Evolutionary conservation across 2,888 invertebrate genomes (phyloP), one percentile per base, ranked within the genome.

Genomic region (Ophion slaviceki): DNA sequence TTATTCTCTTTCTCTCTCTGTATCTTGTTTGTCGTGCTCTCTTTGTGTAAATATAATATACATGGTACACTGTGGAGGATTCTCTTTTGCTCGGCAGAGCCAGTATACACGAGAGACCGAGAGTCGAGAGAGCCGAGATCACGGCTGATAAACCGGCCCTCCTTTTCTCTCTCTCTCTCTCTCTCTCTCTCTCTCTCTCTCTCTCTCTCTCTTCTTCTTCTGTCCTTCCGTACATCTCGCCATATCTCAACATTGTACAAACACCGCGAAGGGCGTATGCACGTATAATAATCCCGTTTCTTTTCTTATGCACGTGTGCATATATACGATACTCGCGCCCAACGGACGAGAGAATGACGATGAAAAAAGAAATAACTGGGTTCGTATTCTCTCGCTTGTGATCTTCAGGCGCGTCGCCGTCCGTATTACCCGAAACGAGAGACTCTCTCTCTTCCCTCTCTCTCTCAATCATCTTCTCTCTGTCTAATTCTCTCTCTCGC

Each of bases 271-370:
- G 80, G 80, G 67, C 53, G 53, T 53, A 53, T 53, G 53, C 53
- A 53, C 75, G 80, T 81, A 81, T 81, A 81, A 81, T 81, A 81
- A 75, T 81, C 80, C 80, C 80, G 80, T 81, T 81, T 74, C 74
- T 81, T 79, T 81, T 81, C 80, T 81, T 81, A 81, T 81, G 75
- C 80, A 81, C 80, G 75, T 67, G 80, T 64, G 80, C 71, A 10
- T 10, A 10, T 24, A 80, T 47, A 68, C 80, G 74, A 80, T 74
- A 79, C 71, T 80, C 79, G 53, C 71, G 77, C 40, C 67, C 45
- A 62, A 79, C 70, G 62, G 36, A 62, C 70, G 71, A 79, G 64
- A 71, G 47, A 47, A n/a, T 28, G 24, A 45, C n/a, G 61, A 28
- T 61, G 36, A 71, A 64, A 36, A 61, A 71, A 79, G 53, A 53